Percentiles rank a stretch among this genome's conserved stretches.
Evolutionary conservation across 1,140 invertebrate genomes (phyloP).

Genomic region (Camponotus vicinus): DNA sequence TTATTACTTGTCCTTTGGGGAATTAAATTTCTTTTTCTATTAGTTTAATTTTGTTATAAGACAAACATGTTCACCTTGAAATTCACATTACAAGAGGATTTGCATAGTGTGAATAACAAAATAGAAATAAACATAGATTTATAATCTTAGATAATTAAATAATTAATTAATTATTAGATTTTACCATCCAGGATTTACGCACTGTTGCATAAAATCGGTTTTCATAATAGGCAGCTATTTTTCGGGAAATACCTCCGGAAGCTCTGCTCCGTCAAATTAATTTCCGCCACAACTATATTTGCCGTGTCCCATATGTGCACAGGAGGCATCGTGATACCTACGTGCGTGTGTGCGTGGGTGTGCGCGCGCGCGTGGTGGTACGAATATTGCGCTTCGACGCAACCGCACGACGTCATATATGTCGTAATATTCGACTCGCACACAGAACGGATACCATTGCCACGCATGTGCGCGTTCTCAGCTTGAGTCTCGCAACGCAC

Average conservation of each 20-base stretch:
- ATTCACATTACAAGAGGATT: background rate
- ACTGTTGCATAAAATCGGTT: background rate
- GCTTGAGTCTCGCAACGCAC: background rate
- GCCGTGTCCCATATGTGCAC: conserved; percentile 27
- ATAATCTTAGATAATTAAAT: background rate
- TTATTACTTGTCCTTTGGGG: background rate
- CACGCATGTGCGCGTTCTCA: background rate
- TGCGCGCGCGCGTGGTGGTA: background rate
- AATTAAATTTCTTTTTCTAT: background rate
- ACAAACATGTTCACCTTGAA: background rate
- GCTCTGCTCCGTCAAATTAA: conserved; percentile 43
- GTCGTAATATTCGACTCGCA: conserved; percentile 56
- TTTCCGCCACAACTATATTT: conserved; percentile 49
- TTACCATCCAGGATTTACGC: background rate
- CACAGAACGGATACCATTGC: conserved; percentile 14
- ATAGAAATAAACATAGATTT: background rate
- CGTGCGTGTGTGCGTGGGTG: background rate
- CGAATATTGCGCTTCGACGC: conserved; percentile 53
- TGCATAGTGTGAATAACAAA: background rate
- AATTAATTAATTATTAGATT: background rate
- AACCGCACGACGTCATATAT: conserved; percentile 53
- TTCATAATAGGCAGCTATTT: conserved; percentile 22
- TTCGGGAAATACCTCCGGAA: conserved; percentile 14
- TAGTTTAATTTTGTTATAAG: background rate
- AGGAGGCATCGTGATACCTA: background rate